Conservation (phyloP, 2,888 invertebrate species). For the Parapristionchus giblindavisi region DNA sequence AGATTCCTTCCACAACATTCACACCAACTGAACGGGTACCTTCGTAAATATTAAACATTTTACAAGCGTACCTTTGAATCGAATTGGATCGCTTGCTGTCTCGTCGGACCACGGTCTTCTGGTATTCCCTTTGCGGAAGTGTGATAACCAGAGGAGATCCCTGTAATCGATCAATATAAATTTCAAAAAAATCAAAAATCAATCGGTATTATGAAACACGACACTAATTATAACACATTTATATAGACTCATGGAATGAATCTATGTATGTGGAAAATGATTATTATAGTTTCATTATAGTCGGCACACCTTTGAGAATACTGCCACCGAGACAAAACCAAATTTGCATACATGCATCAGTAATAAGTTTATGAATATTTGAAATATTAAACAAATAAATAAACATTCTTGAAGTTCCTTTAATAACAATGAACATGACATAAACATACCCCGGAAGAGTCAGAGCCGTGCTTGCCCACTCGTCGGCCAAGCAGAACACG, state of each 20-base stretch:
- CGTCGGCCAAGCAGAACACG: neutral
- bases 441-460: neutral
- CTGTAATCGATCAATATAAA: neutral
- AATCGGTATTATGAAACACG: too few relatives aligned
- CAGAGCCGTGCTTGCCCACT: neutral
- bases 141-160: slow-evolving; percentile 21
- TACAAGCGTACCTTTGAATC: neutral
- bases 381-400: neutral
- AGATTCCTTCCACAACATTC: too few relatives aligned
- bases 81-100: slow-evolving; percentile 11
- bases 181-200: too few relatives aligned
- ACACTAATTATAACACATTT: too few relatives aligned
- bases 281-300: too few relatives aligned
- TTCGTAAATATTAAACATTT: neutral
- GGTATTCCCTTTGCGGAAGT: neutral
- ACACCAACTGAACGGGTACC: too few relatives aligned
- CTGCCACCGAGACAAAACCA: too few relatives aligned
- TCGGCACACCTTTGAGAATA: too few relatives aligned
- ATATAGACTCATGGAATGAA: too few relatives aligned
- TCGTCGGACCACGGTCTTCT: neutral
- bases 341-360: too few relatives aligned
- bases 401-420: neutral
- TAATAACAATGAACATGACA: neutral
- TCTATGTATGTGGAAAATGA: too few relatives aligned
- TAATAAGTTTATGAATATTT: too few relatives aligned